Base-by-base conservation (phyloP, 2,797 vertebrate genomes). In the Glossophaga mutica region DNA sequence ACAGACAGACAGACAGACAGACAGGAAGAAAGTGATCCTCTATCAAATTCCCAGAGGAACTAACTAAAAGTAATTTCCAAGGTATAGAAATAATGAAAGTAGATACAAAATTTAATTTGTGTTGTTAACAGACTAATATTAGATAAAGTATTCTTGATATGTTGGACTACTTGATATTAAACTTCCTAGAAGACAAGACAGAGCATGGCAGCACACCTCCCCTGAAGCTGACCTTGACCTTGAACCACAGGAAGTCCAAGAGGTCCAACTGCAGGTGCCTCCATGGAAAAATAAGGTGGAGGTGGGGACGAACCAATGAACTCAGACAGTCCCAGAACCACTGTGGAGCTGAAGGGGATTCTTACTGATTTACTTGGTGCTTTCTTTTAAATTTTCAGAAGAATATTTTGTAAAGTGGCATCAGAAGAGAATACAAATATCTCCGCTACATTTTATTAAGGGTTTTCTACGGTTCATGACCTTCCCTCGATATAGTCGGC, bases 31-130 rank as follows among this genome's bases (percentile, higher is more conserved):
- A 48, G 37, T 44, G 7, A 57, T 84, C 6, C 10, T 26, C 87
- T 1, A 83, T 91, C 76, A 79, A 95, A 91, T 87, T 91, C 10
- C 67, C 18, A 89, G n/a, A 87, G 15, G 22, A 94, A 73, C 6
- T 90, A 11, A 93, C 77, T 84, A 42, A 90, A 73, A 71, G 22
- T 67, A 93, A 77, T 91, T 44, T 91, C 87, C 59, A 57, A 46
- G 24, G 37, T 57, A 70, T 11, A 95, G 9, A 5, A 93, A 90
- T 91, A 7, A 81, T 77, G 16, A 81, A 62, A 82, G 18, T 22
- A 34, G 11, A 57, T 77, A 46, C 5, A 82, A 50, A 77, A 59
- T 78, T 90, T 77, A 85, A 92, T 34, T 42, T 73, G 3, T n/a
- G 93, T n/a, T 16, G 0, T 65, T 90, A 65, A 77, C 29, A 55